Evolutionary conservation across 2,797 vertebrate genomes (phyloP), one percentile per base, ranked within the genome.

Genomic region (Epinephelus coioides): DNA sequence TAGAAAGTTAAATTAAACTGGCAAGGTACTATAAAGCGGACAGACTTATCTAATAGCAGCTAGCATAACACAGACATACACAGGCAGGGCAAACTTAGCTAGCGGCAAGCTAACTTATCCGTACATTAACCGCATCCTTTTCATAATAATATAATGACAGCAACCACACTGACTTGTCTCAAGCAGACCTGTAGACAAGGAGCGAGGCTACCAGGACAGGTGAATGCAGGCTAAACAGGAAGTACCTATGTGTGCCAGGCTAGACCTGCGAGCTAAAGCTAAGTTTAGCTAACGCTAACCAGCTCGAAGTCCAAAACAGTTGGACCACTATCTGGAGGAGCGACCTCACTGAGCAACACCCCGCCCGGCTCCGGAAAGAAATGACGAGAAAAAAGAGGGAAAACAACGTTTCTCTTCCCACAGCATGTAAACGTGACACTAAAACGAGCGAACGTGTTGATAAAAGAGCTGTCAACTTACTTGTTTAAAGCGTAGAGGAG

Each of bases 381-480:
- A 84, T 4, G 4, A 19, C 56, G 15, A 8, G 27, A 3, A 38
- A n/a, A 25, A 1, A 83, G 19, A 55, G 65, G 55, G 34, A 34
- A 67, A 69, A 60, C 34, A 53, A 51, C 17, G 0, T 12, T 46
- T 53, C 21, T 49, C 17, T 2, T 17, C 4, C 49, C 56, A 0
- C n/a, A 21, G 34, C 25, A 12, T 4, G 40, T n/a, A 38, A 47
- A 56, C 0, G 13, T 12, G 34, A 30, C 47, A 11, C 6, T 19
- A 13, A 40, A 65, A 46, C 1, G 0, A 25, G 11, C 43, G 13
- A 0, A 62, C 6, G 6, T n/a, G 46, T n/a, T 11, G 25, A 56
- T 19, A 61, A 83, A 55, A 72, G 23, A 87, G 91, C 90, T 94
- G 90, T 92, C 88, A 93, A 94, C 95, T 95, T 94, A 95, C 95